Base-by-base conservation (phyloP, 2,797 vertebrate species). In the Epinephelus malabaricus region DNA sequence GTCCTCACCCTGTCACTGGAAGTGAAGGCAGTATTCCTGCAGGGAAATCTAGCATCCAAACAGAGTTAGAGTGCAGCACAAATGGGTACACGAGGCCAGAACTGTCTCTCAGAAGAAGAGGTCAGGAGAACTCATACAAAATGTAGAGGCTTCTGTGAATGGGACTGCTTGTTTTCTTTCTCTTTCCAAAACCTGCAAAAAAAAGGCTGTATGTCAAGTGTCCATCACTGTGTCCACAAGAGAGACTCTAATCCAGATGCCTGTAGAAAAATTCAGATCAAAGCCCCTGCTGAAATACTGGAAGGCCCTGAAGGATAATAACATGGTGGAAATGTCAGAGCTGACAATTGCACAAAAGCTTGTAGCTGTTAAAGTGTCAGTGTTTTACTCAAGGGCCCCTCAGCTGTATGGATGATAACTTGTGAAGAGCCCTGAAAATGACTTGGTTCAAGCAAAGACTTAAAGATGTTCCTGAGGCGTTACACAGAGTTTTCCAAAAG, bases 321-420 rank as follows among this genome's bases (percentile, higher is more conserved):
- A 53, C 17, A 50, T 56, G 27, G 61, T 58, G 46, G n/a, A 81
- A 75, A 80, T 67, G 72, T 71, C 78, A 69, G 63, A 27, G 67
- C 58, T 82, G 6, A 62, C 40, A 72, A 75, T 73, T 74, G 79
- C 71, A 74, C 30, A 50, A 66, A 74, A 72, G 62, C 38, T 30
- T 50, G 64, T 49, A 59, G 38, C 74, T 66, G 59, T 12, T 45
- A 17, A 60, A 51, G 74, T 68, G 60, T 64, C 49, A 25, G 58
- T 43, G 63, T 79, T 77, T 66, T n/a, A 59, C 69, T 84, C 1
- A 0, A 23, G 61, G 69, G 34, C 14, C 17, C 14, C 13, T 45
- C 30, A 69, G 71, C 54, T 40, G 58, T 69, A 54, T 10, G 27
- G 38, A 49, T 50, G 61, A 64, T 54, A 45, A 59, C 58, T 38